Conservation (phyloP, 2,888 invertebrate genomes). For the Leptodirus hochenwartii region DNA sequence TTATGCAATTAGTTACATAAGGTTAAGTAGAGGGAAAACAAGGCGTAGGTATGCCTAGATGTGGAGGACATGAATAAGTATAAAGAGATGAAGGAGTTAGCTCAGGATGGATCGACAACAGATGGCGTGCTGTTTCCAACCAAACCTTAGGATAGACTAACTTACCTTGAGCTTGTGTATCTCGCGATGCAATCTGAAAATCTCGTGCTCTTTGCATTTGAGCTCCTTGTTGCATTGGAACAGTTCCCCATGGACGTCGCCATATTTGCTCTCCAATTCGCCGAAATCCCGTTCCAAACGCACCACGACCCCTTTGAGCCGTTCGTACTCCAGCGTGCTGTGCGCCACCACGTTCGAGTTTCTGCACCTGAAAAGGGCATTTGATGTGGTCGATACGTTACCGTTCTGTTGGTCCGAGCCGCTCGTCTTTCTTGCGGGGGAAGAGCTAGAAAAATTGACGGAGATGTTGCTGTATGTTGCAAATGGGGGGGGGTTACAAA, state of each 20-base stretch:
- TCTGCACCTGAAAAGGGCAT: conserved; percentile 16
- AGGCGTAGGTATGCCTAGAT: too few relatives aligned
- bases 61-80: too few relatives aligned
- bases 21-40: too few relatives aligned
- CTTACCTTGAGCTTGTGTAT: conserved; percentile 51
- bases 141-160: too few relatives aligned
- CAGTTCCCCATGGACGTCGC: conserved; percentile 34
- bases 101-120: too few relatives aligned
- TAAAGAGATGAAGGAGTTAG: too few relatives aligned
- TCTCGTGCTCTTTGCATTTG: conserved; percentile 34
- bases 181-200: conserved; percentile 43
- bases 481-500: too few relatives aligned
- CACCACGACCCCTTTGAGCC: conserved; percentile 26
- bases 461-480: too few relatives aligned
- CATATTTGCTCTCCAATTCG: conserved; percentile 30
- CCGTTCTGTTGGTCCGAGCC: conserved; percentile 13
- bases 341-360: conserved; percentile 12
- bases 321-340: conserved; percentile 20
- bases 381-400: too few relatives aligned
- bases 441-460: too few relatives aligned
- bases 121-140: too few relatives aligned
- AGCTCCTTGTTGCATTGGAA: conserved; percentile 34
- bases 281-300: conserved; percentile 29
- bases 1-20: too few relatives aligned
- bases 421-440: not conserved